Evolutionary conservation across 1,140 invertebrate genomes (phyloP).

Genomic region (Scylla paramamosain): DNA sequence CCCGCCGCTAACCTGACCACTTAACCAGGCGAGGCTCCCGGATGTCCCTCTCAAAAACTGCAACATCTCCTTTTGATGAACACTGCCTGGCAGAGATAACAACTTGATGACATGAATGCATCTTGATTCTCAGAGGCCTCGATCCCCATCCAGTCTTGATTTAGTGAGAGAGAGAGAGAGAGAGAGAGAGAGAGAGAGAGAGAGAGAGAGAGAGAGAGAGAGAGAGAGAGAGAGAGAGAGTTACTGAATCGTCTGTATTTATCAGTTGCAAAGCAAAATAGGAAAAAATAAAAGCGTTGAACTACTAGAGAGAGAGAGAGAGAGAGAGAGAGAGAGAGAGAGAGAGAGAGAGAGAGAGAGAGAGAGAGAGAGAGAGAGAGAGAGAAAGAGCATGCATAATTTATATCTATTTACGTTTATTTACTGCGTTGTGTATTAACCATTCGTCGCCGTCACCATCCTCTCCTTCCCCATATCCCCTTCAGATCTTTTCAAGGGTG

Average conservation of each 20-base stretch:
- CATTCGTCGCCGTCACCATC: not conserved
- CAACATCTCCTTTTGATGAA: no score
- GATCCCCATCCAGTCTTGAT: not conserved
- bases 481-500: constrained; percentile 5
- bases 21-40: no score
- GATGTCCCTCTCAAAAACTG: no score
- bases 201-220: not conserved
- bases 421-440: not conserved
- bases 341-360: constrained; percentile 32
- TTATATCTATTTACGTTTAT: not conserved
- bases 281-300: not conserved
- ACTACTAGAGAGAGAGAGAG: not conserved
- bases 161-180: constrained; percentile 13
- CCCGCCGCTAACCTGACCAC: no score
- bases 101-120: no score
- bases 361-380: not conserved
- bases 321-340: constrained; percentile 4
- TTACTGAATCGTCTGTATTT: not conserved
- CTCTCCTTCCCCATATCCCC: not conserved
- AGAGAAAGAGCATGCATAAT: not conserved
- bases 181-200: constrained; percentile 31
- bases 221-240: not conserved
- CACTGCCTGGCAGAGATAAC: no score
- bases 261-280: not conserved
- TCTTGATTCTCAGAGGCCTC: no score